Evolutionary conservation across 2,797 vertebrate genomes (phyloP).

Genomic region (Pantherophis vulpinus): DNA sequence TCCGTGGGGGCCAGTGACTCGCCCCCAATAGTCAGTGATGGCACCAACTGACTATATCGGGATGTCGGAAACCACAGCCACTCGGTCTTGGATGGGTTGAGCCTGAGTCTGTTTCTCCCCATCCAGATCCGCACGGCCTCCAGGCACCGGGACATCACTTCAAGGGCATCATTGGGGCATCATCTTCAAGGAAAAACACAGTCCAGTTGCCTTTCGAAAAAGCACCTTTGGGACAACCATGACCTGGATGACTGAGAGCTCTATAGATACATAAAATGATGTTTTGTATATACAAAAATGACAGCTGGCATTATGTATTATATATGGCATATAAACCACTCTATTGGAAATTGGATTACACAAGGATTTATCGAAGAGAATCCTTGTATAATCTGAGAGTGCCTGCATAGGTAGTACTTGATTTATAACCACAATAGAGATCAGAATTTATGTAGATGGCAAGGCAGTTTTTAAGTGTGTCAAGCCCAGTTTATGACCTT

Average conservation of each 20-base stretch:
- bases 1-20: too few species aligned
- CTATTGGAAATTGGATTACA: not conserved
- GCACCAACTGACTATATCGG: too few species aligned
- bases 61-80: too few species aligned
- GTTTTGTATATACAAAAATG: not conserved
- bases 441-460: not conserved
- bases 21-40: too few species aligned
- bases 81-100: too few species aligned
- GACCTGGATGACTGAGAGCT: not conserved
- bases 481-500: not conserved
- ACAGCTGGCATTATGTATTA: not conserved
- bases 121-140: too few species aligned
- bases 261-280: not conserved
- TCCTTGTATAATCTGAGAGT: not conserved
- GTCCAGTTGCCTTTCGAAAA: not conserved
- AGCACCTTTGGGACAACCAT: not conserved
- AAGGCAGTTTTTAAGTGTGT: not conserved
- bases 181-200: not conserved
- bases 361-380: not conserved
- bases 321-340: not conserved
- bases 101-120: too few species aligned
- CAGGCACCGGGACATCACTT: too few species aligned
- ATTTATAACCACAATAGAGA: not conserved
- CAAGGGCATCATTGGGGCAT: too few species aligned
- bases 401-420: not conserved